These are phyloP conservation scores for Macroglossus sobrinus DNA, from an alignment of 2,113 vertebrate species.

Conservation along the genomic window DNA sequence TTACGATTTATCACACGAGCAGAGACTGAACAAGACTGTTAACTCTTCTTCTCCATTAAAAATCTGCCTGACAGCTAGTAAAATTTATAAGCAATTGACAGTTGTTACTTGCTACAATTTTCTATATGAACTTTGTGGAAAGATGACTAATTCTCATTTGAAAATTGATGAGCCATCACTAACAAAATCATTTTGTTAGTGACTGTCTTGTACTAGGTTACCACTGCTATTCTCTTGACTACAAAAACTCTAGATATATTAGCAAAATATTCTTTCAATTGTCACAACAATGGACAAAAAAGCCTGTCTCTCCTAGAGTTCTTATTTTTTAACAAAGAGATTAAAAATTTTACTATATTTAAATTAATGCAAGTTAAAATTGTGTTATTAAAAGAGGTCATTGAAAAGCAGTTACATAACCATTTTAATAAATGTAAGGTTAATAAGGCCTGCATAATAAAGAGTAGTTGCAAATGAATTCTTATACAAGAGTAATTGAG, in stretches of 20 bases:
- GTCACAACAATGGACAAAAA: not conserved
- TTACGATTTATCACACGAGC: not conserved
- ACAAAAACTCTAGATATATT: not conserved
- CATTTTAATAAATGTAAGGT: not conserved
- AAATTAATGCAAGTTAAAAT: not conserved
- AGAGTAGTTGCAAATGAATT: not conserved
- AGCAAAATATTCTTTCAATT: too few species aligned
- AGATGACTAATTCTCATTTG: not conserved
- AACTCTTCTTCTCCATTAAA: not conserved
- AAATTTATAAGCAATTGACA: not conserved
- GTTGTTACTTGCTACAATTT: not conserved
- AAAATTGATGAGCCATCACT: not conserved
- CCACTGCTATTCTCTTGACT: not conserved
- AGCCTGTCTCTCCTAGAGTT: not conserved
- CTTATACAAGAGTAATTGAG: not conserved
- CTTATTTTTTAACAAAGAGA: not conserved
- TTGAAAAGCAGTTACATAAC: not conserved
- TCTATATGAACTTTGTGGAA: not conserved
- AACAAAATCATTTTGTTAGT: not conserved
- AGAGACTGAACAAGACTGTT: not conserved
- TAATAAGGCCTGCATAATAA: not conserved
- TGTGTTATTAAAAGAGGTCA: not conserved
- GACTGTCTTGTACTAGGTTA: not conserved
- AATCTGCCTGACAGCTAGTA: not conserved
- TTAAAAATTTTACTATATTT: not conserved